Evolutionary conservation across 2,888 invertebrate genomes (phyloP).

Genomic region (Pantelozetes paolii): DNA sequence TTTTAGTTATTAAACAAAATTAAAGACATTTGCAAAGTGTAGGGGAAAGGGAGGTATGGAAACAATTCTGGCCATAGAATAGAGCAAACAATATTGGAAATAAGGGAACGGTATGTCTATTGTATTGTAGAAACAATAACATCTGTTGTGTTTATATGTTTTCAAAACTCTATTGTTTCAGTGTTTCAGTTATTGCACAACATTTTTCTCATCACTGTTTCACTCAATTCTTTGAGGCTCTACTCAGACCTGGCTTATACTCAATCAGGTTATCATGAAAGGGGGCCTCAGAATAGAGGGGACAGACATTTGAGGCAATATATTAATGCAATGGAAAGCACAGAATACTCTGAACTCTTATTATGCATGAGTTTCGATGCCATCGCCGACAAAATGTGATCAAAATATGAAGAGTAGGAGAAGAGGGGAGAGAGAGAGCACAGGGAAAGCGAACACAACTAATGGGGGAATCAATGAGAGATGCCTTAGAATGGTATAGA

Average conservation of each 20-base stretch:
- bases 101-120: background rate
- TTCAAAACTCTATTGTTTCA: constrained; percentile 30
- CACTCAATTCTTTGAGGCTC: background rate
- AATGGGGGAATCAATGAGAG: background rate
- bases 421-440: constrained; percentile 10
- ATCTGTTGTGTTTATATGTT: constrained; percentile 32
- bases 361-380: constrained; percentile 24
- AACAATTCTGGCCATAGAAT: background rate
- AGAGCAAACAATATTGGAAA: constrained; percentile 10
- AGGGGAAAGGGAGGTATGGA: constrained; percentile 4
- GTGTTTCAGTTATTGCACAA: constrained; percentile 16
- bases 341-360: background rate
- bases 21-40: constrained; percentile 5
- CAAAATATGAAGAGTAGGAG: constrained; percentile 25
- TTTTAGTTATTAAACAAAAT: constrained; percentile 16
- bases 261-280: constrained; percentile 22
- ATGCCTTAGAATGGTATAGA: background rate
- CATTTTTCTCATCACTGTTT: constrained; percentile 35
- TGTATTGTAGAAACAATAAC: constrained; percentile 28
- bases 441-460: background rate
- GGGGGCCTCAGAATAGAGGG: background rate
- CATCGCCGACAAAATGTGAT: constrained; percentile 1
- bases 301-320: background rate
- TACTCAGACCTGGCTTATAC: constrained; percentile 34
- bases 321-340: background rate